These are phyloP conservation scores for Arremon brunneinucha DNA, from an alignment of 2,797 vertebrate species.

Conservation along the genomic window DNA sequence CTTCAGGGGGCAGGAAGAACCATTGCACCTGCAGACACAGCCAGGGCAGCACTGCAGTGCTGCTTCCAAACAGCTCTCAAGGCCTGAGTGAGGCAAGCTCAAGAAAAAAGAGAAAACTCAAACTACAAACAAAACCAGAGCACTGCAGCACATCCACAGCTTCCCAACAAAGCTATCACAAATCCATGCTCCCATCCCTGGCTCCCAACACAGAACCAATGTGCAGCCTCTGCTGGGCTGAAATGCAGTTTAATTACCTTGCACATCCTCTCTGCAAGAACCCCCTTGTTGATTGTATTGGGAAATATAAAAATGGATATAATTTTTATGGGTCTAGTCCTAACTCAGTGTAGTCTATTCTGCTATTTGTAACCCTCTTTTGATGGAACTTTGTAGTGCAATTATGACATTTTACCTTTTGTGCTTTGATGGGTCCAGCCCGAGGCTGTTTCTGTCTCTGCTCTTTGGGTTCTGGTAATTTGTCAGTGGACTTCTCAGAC, in stretches of 20 bases:
- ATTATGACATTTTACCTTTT: conserved; percentile 82
- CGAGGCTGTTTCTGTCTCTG: conserved; percentile 95
- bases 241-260: not conserved
- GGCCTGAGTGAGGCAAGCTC: not conserved
- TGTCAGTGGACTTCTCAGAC: conserved; percentile 85
- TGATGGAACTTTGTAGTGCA: not conserved
- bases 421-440: conserved; percentile 94
- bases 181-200: not conserved
- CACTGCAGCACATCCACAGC: not conserved
- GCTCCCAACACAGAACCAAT: not conserved
- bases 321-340: not conserved
- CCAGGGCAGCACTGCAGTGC: not conserved
- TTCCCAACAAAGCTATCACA: not conserved
- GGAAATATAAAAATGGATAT: not conserved
- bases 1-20: not conserved
- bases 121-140: not conserved
- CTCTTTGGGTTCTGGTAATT: conserved; percentile 95
- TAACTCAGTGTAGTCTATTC: not conserved
- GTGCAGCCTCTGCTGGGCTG: not conserved
- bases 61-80: not conserved
- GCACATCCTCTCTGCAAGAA: not conserved
- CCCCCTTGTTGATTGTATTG: not conserved
- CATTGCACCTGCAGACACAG: not conserved
- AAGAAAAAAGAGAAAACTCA: not conserved
- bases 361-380: not conserved